Evolutionary conservation across 2,888 invertebrate genomes (phyloP).

Genomic region (Eupithecia tripunctaria): DNA sequence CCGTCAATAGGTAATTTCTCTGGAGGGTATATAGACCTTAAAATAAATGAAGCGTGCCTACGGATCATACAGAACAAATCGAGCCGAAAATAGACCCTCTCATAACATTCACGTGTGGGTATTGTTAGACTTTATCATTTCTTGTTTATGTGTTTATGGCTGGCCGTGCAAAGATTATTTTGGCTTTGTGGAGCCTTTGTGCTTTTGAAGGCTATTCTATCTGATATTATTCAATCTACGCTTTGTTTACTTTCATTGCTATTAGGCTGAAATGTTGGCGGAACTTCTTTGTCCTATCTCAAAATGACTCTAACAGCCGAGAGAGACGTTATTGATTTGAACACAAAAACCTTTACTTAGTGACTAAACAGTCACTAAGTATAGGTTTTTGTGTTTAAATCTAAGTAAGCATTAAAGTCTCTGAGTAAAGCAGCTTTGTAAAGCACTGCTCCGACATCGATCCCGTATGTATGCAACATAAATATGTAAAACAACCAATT

Average conservation of each 20-base stretch:
- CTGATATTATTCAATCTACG: background rate
- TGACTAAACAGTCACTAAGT: no score
- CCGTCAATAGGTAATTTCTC: background rate
- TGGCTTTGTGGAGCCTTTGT: background rate
- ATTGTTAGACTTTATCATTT: constrained; percentile 26
- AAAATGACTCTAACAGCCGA: background rate
- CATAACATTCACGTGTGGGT: constrained; percentile 13
- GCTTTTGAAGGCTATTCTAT: constrained; percentile 3
- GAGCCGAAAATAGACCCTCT: constrained; percentile 11
- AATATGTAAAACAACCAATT: no score
- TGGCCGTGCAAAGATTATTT: constrained; percentile 10
- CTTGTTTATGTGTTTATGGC: constrained; percentile 29
- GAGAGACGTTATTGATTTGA: no score
- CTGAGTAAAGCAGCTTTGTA: background rate
- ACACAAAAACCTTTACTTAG: no score
- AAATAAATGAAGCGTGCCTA: background rate
- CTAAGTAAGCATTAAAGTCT: no score
- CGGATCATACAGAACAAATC: constrained; percentile 8
- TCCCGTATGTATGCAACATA: background rate
- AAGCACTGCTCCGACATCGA: background rate
- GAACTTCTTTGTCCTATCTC: background rate
- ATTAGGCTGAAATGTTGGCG: background rate
- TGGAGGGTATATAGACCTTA: background rate
- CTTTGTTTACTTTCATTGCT: constrained; percentile 4
- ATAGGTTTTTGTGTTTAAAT: no score